phyloP scores from a whole-genome alignment of 2,113 vertebrate genomes.

The Notarius quadriscutis region DNA sequence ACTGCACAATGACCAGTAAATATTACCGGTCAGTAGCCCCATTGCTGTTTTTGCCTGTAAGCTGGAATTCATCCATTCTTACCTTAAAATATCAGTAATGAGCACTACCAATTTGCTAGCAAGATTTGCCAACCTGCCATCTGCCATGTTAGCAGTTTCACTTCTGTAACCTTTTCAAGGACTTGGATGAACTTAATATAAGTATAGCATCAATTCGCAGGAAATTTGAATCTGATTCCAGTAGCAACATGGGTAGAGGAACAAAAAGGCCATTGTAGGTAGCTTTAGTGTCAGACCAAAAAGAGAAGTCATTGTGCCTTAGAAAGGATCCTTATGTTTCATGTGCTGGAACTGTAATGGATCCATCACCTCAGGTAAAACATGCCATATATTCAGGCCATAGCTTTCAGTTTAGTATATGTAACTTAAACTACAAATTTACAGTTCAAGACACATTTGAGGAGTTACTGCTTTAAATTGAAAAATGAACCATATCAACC shows the following conservation, averaged over 20 bases:
- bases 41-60: neutral
- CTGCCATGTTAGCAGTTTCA: neutral
- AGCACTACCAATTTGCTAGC: neutral
- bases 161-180: neutral
- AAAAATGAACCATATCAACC: conserved; percentile 37
- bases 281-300: conserved; percentile 70
- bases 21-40: neutral
- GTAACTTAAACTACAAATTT: neutral
- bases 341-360: conserved; percentile 72
- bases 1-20: neutral
- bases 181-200: conserved; percentile 43
- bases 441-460: neutral
- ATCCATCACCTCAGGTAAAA: conserved; percentile 64
- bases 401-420: conserved; percentile 34
- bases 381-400: conserved; percentile 58
- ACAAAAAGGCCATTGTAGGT: conserved; percentile 73
- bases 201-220: conserved; percentile 63
- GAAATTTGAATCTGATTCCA: conserved; percentile 62
- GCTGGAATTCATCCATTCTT: neutral
- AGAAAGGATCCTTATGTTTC: conserved; percentile 72
- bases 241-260: conserved; percentile 65
- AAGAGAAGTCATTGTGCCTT: conserved; percentile 73
- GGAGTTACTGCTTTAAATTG: neutral
- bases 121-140: neutral
- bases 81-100: neutral